phyloP scores from a whole-genome alignment of 1,140 invertebrate genomes.

The Hylyphantes graminicola region DNA sequence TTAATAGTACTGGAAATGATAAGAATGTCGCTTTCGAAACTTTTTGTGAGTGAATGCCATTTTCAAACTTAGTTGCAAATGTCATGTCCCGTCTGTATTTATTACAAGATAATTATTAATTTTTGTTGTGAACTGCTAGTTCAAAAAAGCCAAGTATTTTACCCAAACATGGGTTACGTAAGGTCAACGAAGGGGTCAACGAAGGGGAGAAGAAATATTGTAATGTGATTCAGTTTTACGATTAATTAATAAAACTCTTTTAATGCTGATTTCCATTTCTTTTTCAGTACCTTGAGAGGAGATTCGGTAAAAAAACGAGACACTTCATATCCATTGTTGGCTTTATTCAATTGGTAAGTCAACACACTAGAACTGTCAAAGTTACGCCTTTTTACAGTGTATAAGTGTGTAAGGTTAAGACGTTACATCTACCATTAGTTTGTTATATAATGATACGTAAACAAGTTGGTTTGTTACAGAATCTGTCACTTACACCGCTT shows the following conservation, averaged over 20 bases:
- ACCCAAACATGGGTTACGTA: no score
- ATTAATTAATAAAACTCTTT: background rate
- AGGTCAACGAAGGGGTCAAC: no score
- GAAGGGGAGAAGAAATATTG: no score
- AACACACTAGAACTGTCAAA: no score
- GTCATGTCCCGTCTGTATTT: no score
- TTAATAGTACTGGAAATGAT: no score
- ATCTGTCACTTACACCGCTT: no score
- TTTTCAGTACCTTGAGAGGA: constrained; percentile 8
- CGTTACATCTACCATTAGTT: background rate
- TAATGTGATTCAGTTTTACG: background rate
- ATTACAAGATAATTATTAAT: background rate
- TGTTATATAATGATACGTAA: background rate
- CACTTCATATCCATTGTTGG: background rate
- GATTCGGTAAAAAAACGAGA: constrained; percentile 17
- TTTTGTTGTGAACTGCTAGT: background rate
- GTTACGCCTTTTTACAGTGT: background rate
- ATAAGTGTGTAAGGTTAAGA: no score
- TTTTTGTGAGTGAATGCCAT: no score
- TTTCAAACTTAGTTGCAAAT: no score
- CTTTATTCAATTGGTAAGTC: constrained; percentile 19
- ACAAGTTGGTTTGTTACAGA: no score
- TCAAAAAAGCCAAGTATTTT: background rate
- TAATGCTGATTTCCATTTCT: background rate
- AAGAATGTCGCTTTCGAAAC: no score